Conservation (phyloP, 2,797 vertebrate genomes). For the Enteromius paludinosus region DNA sequence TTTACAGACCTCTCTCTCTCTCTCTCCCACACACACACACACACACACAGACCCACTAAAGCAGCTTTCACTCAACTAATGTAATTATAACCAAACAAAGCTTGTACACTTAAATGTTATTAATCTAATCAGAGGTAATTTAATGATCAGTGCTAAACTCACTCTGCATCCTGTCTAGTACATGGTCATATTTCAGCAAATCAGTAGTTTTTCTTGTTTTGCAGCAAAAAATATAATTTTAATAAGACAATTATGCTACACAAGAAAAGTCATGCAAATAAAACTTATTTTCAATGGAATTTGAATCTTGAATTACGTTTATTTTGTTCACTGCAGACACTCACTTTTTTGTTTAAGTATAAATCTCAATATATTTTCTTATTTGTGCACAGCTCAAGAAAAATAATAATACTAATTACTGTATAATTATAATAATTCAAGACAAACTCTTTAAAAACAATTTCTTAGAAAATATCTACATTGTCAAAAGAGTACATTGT, state of each 20-base stretch:
- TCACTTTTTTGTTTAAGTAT: neutral
- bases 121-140: neutral
- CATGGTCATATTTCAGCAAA: neutral
- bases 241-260: neutral
- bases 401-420: too few relatives aligned
- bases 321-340: neutral
- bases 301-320: neutral
- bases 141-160: neutral
- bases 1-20: neutral
- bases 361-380: neutral
- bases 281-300: neutral
- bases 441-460: neutral
- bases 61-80: constrained; percentile 8
- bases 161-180: neutral
- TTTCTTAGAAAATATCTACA: neutral
- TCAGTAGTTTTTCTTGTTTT: neutral
- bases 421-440: neutral
- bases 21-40: too few relatives aligned
- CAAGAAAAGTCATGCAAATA: neutral
- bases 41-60: neutral
- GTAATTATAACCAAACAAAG: constrained; percentile 20
- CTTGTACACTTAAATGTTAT: constrained; percentile 1
- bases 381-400: neutral
- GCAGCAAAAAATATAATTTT: neutral
- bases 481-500: too few relatives aligned